phyloP scores from a whole-genome alignment of 2,797 vertebrate species.

The Pangasius djambal region DNA sequence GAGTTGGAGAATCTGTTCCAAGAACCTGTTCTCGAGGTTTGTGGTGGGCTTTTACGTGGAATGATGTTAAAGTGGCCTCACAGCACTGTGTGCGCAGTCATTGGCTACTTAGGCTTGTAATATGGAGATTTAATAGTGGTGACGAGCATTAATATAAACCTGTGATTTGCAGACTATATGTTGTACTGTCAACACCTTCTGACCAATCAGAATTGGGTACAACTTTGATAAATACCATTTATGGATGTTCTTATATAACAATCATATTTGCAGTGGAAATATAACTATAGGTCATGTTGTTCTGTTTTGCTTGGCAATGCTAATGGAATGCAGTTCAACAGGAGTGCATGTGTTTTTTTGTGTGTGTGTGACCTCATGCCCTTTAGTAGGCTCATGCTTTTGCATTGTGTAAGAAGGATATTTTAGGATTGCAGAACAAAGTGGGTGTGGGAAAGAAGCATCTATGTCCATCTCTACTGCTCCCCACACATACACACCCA shows the following conservation, averaged over 20 bases:
- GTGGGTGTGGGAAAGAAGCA: conserved; percentile 7
- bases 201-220: background rate
- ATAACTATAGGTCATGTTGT: conserved; percentile 14
- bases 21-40: background rate
- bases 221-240: background rate
- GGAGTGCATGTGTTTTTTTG: background rate
- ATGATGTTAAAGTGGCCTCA: background rate
- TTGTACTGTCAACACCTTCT: background rate
- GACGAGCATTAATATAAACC: too few relatives aligned
- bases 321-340: conserved; percentile 18
- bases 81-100: too few relatives aligned
- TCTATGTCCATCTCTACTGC: background rate
- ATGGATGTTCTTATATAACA: background rate
- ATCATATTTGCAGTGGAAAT: background rate
- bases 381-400: background rate
- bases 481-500: background rate
- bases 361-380: background rate
- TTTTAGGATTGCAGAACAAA: conserved; percentile 4
- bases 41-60: background rate
- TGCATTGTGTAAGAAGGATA: conserved; percentile 27
- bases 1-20: background rate
- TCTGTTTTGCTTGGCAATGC: conserved; percentile 22
- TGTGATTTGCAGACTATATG: background rate
- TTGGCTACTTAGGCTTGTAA: background rate
- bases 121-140: background rate